Percentiles rank a stretch among this genome's conserved stretches.
These are phyloP conservation scores for Parochlus steinenii DNA, from an alignment of 2,888 invertebrate genomes.

Conservation along the genomic window DNA sequence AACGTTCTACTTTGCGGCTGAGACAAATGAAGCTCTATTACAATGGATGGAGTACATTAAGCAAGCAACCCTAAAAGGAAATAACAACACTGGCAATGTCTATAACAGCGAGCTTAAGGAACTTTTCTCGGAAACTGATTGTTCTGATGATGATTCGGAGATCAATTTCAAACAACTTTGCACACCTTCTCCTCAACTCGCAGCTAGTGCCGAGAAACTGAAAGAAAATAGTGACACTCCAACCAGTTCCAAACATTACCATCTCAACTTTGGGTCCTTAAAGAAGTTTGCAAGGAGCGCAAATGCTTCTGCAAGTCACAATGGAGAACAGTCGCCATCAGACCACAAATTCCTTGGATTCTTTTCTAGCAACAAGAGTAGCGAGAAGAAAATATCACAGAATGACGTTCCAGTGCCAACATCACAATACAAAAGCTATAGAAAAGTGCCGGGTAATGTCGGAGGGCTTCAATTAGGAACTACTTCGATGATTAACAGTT, in stretches of 20 bases:
- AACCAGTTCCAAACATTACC: constrained; percentile 25
- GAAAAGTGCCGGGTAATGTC: constrained; percentile 39
- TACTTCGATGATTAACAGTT: constrained; percentile 9
- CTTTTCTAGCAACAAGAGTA: constrained; percentile 31
- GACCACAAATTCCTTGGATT: constrained; percentile 49
- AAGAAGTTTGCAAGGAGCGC: constrained; percentile 43
- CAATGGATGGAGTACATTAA: constrained; percentile 59
- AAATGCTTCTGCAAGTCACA: constrained; percentile 18
- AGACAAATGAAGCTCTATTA: constrained; percentile 48
- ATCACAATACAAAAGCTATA: constrained; percentile 58
- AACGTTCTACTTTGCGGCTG: constrained; percentile 73
- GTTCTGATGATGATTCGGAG: constrained; percentile 34
- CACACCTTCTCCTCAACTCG: constrained; percentile 23
- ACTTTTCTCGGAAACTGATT: constrained; percentile 42
- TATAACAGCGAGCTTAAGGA: constrained; percentile 19
- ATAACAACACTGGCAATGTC: constrained; percentile 15
- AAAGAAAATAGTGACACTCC: constrained; percentile 23
- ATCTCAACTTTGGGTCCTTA: constrained; percentile 46
- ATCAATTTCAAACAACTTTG: constrained; percentile 12
- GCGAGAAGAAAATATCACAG: constrained; percentile 27
- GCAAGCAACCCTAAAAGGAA: constrained; percentile 37
- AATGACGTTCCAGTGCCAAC: constrained; percentile 55
- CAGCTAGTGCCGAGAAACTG: constrained; percentile 23
- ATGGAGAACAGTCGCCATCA: constrained; percentile 38
- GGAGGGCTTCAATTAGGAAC: constrained; percentile 28